Conservation (phyloP, 1,140 invertebrate genomes). For the Sipha flava region DNA sequence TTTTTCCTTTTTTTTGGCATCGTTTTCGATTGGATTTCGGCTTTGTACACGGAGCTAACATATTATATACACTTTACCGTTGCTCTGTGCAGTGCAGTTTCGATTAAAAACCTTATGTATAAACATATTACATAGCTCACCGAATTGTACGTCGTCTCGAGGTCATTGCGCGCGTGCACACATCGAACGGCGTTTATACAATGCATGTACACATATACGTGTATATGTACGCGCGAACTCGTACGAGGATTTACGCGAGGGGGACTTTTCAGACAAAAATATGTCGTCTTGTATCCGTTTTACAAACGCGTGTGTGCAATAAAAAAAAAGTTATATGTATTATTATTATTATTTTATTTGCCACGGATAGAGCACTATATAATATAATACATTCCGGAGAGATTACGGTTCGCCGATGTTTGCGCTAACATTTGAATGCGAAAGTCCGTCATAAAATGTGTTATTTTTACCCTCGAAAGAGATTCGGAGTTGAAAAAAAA, state of each 20-base stretch:
- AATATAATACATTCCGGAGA: neutral
- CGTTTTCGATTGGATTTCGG: neutral
- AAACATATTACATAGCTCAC: neutral
- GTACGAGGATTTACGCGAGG: no score
- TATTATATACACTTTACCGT: neutral
- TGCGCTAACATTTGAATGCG: neutral
- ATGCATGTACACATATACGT: neutral
- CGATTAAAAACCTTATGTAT: neutral
- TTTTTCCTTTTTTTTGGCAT: neutral
- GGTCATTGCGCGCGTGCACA: neutral
- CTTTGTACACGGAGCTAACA: neutral
- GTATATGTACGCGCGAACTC: neutral
- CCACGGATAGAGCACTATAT: no score
- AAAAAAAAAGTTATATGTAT: no score
- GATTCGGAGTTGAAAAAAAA: neutral
- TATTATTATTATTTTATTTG: no score
- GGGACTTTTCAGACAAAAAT: no score
- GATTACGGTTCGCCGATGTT: neutral
- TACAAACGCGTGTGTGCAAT: no score
- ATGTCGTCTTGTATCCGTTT: no score
- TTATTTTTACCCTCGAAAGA: slow-evolving; percentile 8
- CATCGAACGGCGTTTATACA: no score
- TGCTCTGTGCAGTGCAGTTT: neutral
- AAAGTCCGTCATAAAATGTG: slow-evolving; percentile 26
- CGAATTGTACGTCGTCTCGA: neutral